Evolutionary conservation across 92 coral and sea anemone genomes (phyloP).

Genomic region (Parazoanthus atlanticus): DNA sequence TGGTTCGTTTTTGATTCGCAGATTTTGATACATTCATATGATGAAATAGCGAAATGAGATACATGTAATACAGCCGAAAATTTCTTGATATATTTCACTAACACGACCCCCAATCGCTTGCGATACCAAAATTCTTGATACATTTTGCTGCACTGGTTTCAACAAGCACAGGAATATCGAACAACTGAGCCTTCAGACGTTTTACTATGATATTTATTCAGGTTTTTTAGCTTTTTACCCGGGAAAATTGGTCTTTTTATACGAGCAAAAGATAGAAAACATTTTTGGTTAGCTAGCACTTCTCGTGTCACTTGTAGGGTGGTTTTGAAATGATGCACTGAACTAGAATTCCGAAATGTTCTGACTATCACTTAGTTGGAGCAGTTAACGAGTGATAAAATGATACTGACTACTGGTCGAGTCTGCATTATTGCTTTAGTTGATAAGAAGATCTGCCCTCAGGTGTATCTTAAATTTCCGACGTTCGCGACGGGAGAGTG

Average conservation of each 20-base stretch:
- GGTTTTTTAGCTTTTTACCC: not conserved
- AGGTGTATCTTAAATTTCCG: not conserved
- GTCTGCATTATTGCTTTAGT: not conserved
- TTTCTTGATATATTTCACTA: not conserved
- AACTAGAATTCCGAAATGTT: too few relatives aligned
- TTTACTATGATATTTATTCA: too few relatives aligned
- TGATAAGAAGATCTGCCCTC: not conserved
- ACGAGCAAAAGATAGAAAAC: not conserved
- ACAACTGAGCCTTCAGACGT: too few relatives aligned
- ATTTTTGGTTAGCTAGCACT: not conserved
- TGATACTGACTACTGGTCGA: not conserved
- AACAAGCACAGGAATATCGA: not conserved
- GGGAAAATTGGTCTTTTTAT: not conserved
- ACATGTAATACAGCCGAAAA: not conserved
- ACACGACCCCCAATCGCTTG: not conserved
- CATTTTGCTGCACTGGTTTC: not conserved
- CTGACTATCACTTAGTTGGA: too few relatives aligned
- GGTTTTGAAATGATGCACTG: too few relatives aligned
- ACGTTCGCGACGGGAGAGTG: not conserved
- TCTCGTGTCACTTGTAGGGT: not conserved
- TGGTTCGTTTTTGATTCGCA: too few relatives aligned
- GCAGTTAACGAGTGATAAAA: too few relatives aligned
- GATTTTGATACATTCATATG: too few relatives aligned
- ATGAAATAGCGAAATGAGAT: not conserved
- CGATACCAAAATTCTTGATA: too few relatives aligned